Conservation (phyloP, 2,797 vertebrate species). For the Danio kyathit region DNA sequence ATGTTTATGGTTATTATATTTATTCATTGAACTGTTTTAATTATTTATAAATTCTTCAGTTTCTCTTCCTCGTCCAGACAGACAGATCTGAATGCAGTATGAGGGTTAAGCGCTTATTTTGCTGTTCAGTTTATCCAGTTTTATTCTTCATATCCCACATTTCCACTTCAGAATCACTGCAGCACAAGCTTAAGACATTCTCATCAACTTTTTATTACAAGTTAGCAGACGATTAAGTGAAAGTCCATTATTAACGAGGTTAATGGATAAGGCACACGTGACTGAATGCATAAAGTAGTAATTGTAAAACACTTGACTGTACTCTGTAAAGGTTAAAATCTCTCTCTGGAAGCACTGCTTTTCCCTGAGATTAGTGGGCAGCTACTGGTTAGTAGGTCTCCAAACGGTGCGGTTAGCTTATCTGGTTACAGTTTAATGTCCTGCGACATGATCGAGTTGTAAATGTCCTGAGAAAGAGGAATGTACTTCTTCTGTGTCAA, state of each 20-base stretch:
- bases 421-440: constrained; percentile 82
- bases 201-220: constrained; percentile 22
- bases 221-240: neutral
- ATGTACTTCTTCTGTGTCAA: constrained; percentile 80
- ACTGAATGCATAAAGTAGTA: constrained; percentile 6
- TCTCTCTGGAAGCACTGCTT: constrained; percentile 32
- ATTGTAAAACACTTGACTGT: constrained; percentile 12
- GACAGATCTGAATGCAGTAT: too few relatives aligned
- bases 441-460: constrained; percentile 71
- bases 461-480: constrained; percentile 81
- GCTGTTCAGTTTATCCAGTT: neutral
- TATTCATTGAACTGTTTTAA: too few relatives aligned
- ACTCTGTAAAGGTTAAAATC: constrained; percentile 22
- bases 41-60: too few relatives aligned
- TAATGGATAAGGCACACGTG: constrained; percentile 15
- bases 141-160: neutral
- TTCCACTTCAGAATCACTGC: neutral
- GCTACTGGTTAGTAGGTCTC: constrained; percentile 39
- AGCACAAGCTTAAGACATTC: too few relatives aligned
- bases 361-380: constrained; percentile 75
- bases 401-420: neutral
- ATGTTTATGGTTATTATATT: too few relatives aligned
- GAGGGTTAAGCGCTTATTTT: too few relatives aligned
- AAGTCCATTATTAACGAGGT: constrained; percentile 24
- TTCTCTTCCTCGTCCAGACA: too few relatives aligned